Base-by-base conservation (phyloP, 2,888 invertebrate species). In the Drosophila macrospina region DNA sequence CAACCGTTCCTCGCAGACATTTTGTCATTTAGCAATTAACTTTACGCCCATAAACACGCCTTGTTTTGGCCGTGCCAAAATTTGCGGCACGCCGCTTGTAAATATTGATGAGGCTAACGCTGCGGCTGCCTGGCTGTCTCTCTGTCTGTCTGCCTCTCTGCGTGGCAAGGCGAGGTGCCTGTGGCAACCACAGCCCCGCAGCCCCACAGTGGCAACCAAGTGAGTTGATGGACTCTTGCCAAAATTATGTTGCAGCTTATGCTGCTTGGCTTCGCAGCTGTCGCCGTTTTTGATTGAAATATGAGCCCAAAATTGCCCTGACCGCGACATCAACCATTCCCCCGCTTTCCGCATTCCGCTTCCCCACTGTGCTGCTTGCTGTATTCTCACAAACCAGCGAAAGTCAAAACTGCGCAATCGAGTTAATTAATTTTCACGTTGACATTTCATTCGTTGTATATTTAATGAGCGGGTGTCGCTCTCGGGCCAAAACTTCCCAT, bases 11-110 rank as follows among this genome's bases (percentile, higher is more conserved):
- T 26, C 13, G 8, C 34, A 24, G 11, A 34, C 51, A 75, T 88
- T 86, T 87, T 86, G 86, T 82, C 89, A 87, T 86, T 83, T 86
- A 63, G 86, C 86, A 89, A 86, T 89, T 86, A 86, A 80, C 86
- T 87, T 87, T 72, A 65, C 57, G 83, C 59, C 59, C 56, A 57
- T 73, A 64, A 76, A 67, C 68, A 69, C 72, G 62, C 64, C 69
- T 47, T 51, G 42, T 45, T 34, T 63, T 50, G 74, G 55, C 48
- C 54, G 77, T 63, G 82, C 86, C 83, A 83, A 86, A 70, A 80
- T 88, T 83, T 69, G 88, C 51, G 83, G 84, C 84, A 80, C 57
- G 85, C 87, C 84, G 88, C 86, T 83, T 86, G 84, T 86, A 86
- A 86, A 86, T 86, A 86, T 86, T 85, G 88, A 85, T 88, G 89